Percentiles rank a stretch among this genome's conserved stretches.
Evolutionary conservation across 2,113 vertebrate species (phyloP).

Genomic region (Uria aalge): DNA sequence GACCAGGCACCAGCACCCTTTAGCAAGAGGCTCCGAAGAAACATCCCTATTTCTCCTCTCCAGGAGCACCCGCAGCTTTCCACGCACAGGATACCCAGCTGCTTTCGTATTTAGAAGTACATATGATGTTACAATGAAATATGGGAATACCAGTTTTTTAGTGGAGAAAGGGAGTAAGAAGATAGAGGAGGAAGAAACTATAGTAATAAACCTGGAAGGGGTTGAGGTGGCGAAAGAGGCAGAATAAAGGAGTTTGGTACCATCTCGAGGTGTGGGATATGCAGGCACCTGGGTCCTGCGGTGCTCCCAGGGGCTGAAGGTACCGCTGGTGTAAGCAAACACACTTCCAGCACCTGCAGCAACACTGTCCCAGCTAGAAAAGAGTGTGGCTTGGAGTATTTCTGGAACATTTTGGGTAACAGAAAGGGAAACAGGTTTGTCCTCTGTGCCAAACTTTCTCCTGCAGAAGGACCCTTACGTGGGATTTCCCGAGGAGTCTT

Average conservation of each 20-base stretch:
- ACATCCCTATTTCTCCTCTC: not conserved
- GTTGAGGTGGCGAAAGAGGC: not conserved
- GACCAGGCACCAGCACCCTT: not conserved
- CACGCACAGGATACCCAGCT: not conserved
- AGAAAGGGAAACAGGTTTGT: not conserved
- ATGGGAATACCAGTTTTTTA: not conserved
- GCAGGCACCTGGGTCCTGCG: accelerated
- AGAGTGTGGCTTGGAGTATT: not conserved
- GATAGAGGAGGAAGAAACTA: not conserved
- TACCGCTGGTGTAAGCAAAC: not conserved
- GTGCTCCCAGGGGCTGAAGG: not conserved
- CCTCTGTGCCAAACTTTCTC: not conserved
- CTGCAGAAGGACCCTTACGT: not conserved
- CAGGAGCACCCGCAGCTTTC: not conserved
- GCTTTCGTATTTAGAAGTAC: not conserved
- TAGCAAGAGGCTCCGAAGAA: not conserved
- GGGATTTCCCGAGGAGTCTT: not conserved
- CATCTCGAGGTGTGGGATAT: not conserved
- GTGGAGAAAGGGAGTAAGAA: not conserved
- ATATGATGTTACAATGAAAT: not conserved
- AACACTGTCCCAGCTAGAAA: not conserved
- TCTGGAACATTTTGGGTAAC: not conserved
- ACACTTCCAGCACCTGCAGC: not conserved
- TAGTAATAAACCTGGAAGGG: not conserved
- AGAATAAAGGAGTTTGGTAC: not conserved